Conservation (phyloP, 1,140 invertebrate genomes). For the Euglossa dilemma region DNA sequence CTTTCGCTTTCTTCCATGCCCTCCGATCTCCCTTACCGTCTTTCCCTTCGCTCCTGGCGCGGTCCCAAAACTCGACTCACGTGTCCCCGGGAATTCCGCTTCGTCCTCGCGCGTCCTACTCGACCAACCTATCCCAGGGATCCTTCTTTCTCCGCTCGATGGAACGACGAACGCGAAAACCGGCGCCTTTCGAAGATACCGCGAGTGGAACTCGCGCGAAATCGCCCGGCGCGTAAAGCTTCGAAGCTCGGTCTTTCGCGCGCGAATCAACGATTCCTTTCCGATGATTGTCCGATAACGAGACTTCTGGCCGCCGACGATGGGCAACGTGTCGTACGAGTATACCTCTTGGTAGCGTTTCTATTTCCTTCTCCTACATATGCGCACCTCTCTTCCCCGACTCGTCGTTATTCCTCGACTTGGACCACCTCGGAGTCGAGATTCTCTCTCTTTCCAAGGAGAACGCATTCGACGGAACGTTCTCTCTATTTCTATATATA, state of each 20-base stretch:
- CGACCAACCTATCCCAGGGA: too few species aligned
- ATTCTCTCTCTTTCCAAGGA: neutral
- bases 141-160: neutral
- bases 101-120: neutral
- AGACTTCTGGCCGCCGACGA: conserved; percentile 50
- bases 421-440: neutral
- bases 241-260: neutral
- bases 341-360: too few species aligned
- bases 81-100: neutral
- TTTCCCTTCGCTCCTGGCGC: neutral
- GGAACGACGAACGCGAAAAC: neutral
- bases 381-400: too few species aligned
- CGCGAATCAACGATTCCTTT: too few species aligned
- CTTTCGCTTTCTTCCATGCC: conserved; percentile 60
- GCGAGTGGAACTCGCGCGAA: too few species aligned
- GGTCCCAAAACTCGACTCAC: neutral
- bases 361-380: neutral
- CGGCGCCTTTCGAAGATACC: neutral
- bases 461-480: conserved; percentile 14
- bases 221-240: too few species aligned
- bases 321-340: conserved; percentile 28
- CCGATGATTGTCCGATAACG: conserved; percentile 13
- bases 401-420: neutral
- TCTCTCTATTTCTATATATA: conserved; percentile 5
- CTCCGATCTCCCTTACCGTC: neutral